A percentile compares a stretch with the other conserved stretches of the same genome.
phyloP scores from a whole-genome alignment of 1,140 invertebrate genomes.

The Brachionus rotundiformis region DNA sequence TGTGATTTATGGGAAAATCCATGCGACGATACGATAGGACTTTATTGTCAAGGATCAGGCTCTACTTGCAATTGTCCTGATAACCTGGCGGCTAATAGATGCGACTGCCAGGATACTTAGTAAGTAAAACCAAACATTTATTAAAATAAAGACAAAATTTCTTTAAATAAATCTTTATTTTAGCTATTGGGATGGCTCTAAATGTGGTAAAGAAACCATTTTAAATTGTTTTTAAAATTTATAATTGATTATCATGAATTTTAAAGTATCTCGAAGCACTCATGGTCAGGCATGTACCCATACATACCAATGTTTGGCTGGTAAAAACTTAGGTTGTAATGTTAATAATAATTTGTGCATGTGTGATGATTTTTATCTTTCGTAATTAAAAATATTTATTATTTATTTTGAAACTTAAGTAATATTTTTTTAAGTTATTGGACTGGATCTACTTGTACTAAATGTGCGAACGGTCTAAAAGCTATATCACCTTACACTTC shows the following conservation, averaged over 20 bases:
- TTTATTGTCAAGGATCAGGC: background rate
- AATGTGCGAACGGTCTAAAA: background rate
- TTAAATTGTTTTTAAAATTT: background rate
- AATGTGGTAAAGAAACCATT: background rate
- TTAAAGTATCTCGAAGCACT: background rate
- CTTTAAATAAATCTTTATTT: background rate
- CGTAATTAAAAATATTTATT: background rate
- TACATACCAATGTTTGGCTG: background rate
- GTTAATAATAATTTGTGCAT: background rate
- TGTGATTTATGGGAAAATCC: background rate
- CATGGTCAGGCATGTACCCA: background rate
- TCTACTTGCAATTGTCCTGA: background rate
- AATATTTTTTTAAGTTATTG: background rate
- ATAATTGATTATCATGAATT: background rate
- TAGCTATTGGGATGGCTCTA: background rate
- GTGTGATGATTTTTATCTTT: background rate
- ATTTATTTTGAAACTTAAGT: background rate
- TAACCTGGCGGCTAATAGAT: background rate
- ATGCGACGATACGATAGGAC: background rate
- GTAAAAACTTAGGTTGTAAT: background rate
- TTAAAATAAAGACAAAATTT: no score
- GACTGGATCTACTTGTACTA: background rate
- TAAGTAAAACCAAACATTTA: background rate
- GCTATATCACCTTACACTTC: background rate
- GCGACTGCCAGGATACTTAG: background rate